phyloP scores from a whole-genome alignment of 2,888 invertebrate genomes.

The Temnothorax ravouxi region DNA sequence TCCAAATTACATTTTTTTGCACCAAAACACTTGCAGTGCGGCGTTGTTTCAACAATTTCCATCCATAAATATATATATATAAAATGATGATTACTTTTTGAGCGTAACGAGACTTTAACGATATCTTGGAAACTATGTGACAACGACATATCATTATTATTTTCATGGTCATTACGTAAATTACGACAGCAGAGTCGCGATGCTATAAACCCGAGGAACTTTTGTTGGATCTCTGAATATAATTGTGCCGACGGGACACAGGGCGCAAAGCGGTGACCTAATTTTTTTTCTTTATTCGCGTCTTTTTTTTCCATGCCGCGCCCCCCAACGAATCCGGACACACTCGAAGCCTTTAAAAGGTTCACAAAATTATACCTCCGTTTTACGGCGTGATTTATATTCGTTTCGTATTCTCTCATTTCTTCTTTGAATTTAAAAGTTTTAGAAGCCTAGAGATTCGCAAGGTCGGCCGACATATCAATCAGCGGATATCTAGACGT shows the following conservation, averaged over 20 bases:
- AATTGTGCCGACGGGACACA: background rate
- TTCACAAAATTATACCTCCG: slow-evolving; percentile 38
- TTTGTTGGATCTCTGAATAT: slow-evolving; percentile 16
- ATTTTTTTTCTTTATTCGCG: slow-evolving; percentile 18
- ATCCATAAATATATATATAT: no score
- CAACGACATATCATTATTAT: background rate
- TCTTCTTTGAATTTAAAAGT: slow-evolving; percentile 31
- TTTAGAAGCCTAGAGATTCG: slow-evolving; percentile 13
- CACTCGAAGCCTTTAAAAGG: slow-evolving; percentile 33
- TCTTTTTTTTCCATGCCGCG: background rate
- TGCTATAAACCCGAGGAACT: background rate
- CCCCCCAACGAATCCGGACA: slow-evolving; percentile 13
- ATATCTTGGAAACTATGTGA: background rate
- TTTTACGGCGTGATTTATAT: slow-evolving; percentile 49
- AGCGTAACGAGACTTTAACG: background rate
- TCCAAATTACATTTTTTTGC: background rate
- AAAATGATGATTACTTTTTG: background rate
- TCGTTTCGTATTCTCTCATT: slow-evolving; percentile 36
- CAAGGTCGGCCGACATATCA: slow-evolving; percentile 24
- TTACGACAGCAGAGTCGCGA: background rate
- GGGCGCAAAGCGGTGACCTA: slow-evolving; percentile 11
- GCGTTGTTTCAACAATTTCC: background rate
- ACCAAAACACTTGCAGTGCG: background rate
- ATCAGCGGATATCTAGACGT: slow-evolving; percentile 1
- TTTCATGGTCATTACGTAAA: background rate